Evolutionary conservation across 2,113 vertebrate genomes (phyloP), one percentile per base, ranked within the genome.

Genomic region (Aspidoscelis tigris): DNA sequence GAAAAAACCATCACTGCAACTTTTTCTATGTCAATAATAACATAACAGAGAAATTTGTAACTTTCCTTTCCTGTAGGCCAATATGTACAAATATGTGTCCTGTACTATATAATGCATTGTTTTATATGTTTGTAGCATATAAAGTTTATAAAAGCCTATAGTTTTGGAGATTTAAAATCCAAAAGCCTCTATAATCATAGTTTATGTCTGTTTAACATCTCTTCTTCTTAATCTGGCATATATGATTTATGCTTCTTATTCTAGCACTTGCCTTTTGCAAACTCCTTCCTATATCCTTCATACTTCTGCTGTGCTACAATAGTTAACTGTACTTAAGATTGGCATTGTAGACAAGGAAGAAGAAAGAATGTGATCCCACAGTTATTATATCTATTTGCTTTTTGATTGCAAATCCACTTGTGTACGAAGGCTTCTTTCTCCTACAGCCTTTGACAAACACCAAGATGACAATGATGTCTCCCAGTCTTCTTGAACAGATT

Each of bases 11-110:
- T 8, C 87, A 58, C 55, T 76, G 84, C 71, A 21, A 53, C 79
- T 91, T 12, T 79, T 72, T 76, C 3, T 44, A 77, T 78, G 10
- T 86, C 72, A 50, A 86, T 43, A 82, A 72, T 80, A 81, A 43
- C 24, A 7, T 0, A 1, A 2, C 1, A 73, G 75, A 71, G 81
- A 88, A 90, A 89, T 91, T 39, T n/a, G 12, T 18, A 18, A 16
- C 58, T 61, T 61, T 55, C 55, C 86, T 78, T 68, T 55, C 21
- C 1, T 0, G 81, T 89, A 71, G 80, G 9, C 82, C 76, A 65
- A 84, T 43, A 65, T 78, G 2, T 22, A 82, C 8, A 84, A 90
- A 87, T 20, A 44, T 66, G 43, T 1, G 58, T 41, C 77, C 83
- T 89, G 83, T 64, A 89, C 11, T 76, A 91, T 75, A 61, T 61